Base-by-base conservation (phyloP, 2,888 invertebrate genomes). In the Clivina fossor region DNA sequence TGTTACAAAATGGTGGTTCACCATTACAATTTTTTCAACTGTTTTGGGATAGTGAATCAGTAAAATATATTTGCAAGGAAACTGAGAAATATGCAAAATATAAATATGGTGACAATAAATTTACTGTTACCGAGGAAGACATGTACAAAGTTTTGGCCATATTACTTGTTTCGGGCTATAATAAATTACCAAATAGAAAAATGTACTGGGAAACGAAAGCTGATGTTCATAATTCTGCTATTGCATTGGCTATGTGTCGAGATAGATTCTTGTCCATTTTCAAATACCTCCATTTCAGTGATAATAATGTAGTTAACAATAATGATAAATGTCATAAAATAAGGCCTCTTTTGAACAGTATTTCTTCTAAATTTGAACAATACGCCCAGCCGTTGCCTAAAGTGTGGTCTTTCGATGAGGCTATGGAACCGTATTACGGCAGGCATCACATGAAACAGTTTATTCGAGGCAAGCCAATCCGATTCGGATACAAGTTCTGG, bases 141-240 rank as follows among this genome's bases (percentile, higher is more conserved):
- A 37, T 37, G 37, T 37, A 37, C 37, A 37, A 37, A 37, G 37
- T 37, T 37, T 37, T 37, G 19, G 37, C 37, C 37, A 37, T 37
- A 37, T 37, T 37, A 37, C 15, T 37, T 37, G 16, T 13, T 37
- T 37, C 37, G 16, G 37, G 2, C 4, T 37, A 37, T 37, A 37
- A 37, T 15, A 37, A 37, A 15, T 37, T 4, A 19, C 16, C 15
- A 37, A 37, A 37, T 37, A 37, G 37, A 4, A 37, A 37, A 37
- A 15, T 37, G 37, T 37, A 37, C 16, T 37, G 37, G 37, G 37
- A 37, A 11, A 37, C 37, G 37, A 37, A 37, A 37, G 37, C 37
- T 37, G 15, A 37, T 37, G 37, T 37, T 37, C 37, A 37, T 37
- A 37, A 37, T 37, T 4, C 5, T 37, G 16, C 37, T 37, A 15